These are phyloP conservation scores for Rutilus rutilus DNA, from an alignment of 2,113 vertebrate genomes.

Conservation along the genomic window DNA sequence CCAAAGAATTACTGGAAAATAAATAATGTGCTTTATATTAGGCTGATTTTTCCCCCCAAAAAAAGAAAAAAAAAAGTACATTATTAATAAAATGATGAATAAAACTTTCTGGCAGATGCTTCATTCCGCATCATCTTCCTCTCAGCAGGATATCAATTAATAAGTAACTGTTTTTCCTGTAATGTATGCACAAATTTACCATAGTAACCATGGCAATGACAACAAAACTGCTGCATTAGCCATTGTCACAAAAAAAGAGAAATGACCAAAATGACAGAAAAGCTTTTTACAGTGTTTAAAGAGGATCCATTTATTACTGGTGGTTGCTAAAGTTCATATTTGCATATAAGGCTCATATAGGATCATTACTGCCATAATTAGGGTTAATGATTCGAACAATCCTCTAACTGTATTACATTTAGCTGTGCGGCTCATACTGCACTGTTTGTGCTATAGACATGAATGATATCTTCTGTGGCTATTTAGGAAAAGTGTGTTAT, in stretches of 20 bases:
- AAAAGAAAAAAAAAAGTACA: not conserved
- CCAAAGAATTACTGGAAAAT: slow-evolving; percentile 7
- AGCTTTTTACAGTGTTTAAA: not conserved
- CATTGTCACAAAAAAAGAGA: not conserved
- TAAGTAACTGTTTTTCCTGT: not conserved
- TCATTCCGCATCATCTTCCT: not conserved
- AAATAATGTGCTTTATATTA: slow-evolving; percentile 22
- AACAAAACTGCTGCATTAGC: not conserved
- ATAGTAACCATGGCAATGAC: not conserved
- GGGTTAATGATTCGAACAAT: not conserved
- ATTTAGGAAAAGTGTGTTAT: not conserved
- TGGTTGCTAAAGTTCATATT: slow-evolving; percentile 2
- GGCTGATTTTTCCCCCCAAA: not conserved
- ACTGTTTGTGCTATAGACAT: not conserved
- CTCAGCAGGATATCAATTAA: slow-evolving; percentile 22
- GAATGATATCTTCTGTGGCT: not conserved
- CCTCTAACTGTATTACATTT: not conserved
- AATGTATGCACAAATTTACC: not conserved
- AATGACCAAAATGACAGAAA: not conserved
- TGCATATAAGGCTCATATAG: slow-evolving; percentile 14
- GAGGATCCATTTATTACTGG: not conserved
- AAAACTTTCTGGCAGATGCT: not conserved
- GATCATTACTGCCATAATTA: slow-evolving; percentile 27
- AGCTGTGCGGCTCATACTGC: not conserved
- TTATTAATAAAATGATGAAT: not conserved